phyloP scores from a whole-genome alignment of 2,113 vertebrate species.

The Isurus oxyrinchus region DNA sequence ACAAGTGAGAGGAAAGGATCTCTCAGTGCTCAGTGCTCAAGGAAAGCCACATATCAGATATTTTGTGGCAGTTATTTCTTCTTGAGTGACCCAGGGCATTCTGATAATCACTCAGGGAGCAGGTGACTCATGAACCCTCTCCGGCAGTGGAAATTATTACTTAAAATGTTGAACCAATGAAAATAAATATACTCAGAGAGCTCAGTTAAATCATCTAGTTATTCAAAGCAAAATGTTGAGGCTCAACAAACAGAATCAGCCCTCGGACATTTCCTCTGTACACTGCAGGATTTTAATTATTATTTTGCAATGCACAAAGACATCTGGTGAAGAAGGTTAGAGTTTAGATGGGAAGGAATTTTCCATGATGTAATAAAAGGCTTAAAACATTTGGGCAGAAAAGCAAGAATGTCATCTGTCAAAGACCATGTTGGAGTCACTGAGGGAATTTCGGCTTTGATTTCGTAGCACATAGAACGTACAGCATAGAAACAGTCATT shows the following conservation, averaged over 20 bases:
- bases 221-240: not conserved
- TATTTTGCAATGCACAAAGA: not conserved
- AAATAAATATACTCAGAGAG: not conserved
- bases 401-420: not conserved
- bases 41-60: not conserved
- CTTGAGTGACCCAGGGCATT: not conserved
- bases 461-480: not conserved
- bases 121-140: too few relatives aligned
- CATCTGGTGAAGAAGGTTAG: not conserved
- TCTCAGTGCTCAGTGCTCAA: not conserved
- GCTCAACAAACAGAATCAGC: not conserved
- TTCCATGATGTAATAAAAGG: constrained; percentile 25
- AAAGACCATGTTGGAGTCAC: constrained; percentile 1
- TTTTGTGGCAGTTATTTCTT: not conserved
- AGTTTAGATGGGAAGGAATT: constrained; percentile 19
- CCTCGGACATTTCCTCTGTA: not conserved
- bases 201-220: not conserved
- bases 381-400: not conserved
- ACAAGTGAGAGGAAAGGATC: not conserved
- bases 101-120: not conserved
- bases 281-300: not conserved
- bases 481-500: not conserved
- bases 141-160: not conserved
- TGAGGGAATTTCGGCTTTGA: not conserved
- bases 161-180: not conserved